Evolutionary conservation across 1,140 invertebrate species (phyloP), one percentile per base, ranked within the genome.

Genomic region (Drosophila auraria): DNA sequence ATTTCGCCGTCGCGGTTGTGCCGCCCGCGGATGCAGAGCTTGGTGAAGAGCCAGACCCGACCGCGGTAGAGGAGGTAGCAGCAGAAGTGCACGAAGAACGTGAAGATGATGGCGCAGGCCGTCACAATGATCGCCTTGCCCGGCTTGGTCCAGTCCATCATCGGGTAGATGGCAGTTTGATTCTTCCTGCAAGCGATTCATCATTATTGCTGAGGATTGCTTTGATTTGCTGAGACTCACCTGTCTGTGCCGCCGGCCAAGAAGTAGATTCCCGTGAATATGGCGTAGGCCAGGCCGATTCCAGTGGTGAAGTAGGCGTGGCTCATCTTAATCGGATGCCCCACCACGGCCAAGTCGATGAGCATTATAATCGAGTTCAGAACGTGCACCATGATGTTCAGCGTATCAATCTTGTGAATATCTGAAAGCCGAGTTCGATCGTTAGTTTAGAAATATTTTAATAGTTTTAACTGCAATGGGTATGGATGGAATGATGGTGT

Each of bases 231-330:
- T n/a, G 7, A 3, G 23, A 69, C 76, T 80, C 63, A 94, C 92
- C 94, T 95, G 78, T 95, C 94, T 6, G 94, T 94, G 40, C 96
- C 96, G 27, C 96, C 96, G 25, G 94, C 94, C 5, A 92, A 61
- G 89, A 95, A 96, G 82, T 96, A 97, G 45, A 96, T 93, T 11
- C 95, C 71, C 9, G 94, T 95, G 77, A 97, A 97, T 23, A 95
- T 74, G 2, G 94, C 80, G 83, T 96, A 97, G 8, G 92, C 70
- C 2, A 94, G 49, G 15, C 94, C 94, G 72, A 95, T 93, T 6
- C 94, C 73, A 2, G 95, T 83, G 17, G 94, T 94, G 87, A 95
- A 95, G 93, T 95, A 95, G 84, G 95, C 95, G 84, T 96, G 95
- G 17, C 94, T 92, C 44, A 96, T 68, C 60, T 94, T 93, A 15